Evolutionary conservation across 2,797 vertebrate genomes (phyloP).

Genomic region (Orientallactaga sibirica): DNA sequence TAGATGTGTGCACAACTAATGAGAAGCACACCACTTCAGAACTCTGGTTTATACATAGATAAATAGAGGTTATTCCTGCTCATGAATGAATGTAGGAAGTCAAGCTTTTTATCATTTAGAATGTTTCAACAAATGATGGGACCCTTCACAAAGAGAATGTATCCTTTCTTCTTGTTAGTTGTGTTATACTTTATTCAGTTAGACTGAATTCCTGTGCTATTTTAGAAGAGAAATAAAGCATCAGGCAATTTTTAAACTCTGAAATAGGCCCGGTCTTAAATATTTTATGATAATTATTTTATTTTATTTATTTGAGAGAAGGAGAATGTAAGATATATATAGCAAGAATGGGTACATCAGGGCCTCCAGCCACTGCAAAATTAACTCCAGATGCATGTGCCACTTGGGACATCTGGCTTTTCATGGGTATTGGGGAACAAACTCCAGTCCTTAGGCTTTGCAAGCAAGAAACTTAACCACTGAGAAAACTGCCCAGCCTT

Average conservation of each 20-base stretch:
- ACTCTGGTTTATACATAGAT: not conserved
- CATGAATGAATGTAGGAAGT: slow-evolving; percentile 59
- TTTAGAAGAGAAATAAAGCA: slow-evolving; percentile 28
- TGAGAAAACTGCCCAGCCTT: too few relatives aligned
- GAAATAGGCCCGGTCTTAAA: not conserved
- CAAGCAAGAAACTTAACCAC: too few relatives aligned
- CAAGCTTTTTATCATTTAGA: slow-evolving; percentile 41
- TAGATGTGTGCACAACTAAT: slow-evolving; percentile 40
- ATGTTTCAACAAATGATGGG: slow-evolving; percentile 38
- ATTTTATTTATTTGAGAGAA: too few relatives aligned
- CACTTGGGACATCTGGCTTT: too few relatives aligned
- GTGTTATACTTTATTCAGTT: not conserved
- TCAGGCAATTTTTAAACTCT: not conserved
- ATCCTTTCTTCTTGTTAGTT: not conserved
- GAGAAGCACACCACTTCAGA: not conserved
- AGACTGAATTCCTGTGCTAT: not conserved
- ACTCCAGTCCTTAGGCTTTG: too few relatives aligned
- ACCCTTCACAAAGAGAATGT: not conserved
- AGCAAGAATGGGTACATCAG: too few relatives aligned
- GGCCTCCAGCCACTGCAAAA: too few relatives aligned
- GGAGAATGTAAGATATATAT: too few relatives aligned
- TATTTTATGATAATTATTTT: not conserved
- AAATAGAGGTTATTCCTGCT: not conserved
- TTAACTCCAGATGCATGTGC: too few relatives aligned
- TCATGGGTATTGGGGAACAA: too few relatives aligned